Evolutionary conservation across 2,113 vertebrate genomes (phyloP).

Genomic region (Myrmecophaga tridactyla): DNA sequence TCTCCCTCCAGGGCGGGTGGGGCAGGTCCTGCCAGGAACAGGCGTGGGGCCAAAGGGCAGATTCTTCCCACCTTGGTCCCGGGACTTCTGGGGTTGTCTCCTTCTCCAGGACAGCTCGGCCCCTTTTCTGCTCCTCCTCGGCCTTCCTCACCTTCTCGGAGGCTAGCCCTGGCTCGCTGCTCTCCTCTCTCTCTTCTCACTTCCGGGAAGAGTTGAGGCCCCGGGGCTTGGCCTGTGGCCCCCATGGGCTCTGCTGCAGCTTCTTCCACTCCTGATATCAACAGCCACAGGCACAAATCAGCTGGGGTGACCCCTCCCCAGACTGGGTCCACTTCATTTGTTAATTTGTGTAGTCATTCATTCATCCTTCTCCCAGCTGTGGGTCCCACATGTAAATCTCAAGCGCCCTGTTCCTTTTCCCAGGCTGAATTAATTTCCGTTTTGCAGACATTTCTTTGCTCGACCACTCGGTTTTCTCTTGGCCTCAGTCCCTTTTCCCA

Average conservation of each 20-base stretch:
- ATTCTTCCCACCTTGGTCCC: not conserved
- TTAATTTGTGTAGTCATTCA: not conserved
- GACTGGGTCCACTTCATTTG: not conserved
- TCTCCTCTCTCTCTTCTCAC: not conserved
- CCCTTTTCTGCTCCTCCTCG: not conserved
- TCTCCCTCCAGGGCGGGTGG: not conserved
- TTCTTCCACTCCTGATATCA: not conserved
- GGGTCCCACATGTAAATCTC: too few relatives aligned
- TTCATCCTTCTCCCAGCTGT: too few relatives aligned
- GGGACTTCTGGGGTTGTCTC: not conserved
- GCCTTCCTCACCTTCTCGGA: too few relatives aligned
- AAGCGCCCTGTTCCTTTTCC: too few relatives aligned
- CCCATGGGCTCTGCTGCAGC: not conserved
- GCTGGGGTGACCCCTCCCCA: too few relatives aligned
- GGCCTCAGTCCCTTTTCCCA: not conserved
- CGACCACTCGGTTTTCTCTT: not conserved
- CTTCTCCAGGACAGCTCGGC: not conserved
- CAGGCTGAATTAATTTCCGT: not conserved
- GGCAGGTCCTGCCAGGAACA: not conserved
- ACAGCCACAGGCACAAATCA: too few relatives aligned
- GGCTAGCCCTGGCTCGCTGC: not conserved
- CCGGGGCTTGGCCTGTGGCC: too few relatives aligned
- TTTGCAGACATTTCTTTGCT: accelerated
- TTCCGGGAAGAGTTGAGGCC: not conserved
- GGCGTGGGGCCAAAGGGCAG: not conserved